A percentile compares a stretch with the other conserved stretches of the same genome.
phyloP scores from a whole-genome alignment of 1,140 invertebrate genomes.

The Procambarus clarkii region DNA sequence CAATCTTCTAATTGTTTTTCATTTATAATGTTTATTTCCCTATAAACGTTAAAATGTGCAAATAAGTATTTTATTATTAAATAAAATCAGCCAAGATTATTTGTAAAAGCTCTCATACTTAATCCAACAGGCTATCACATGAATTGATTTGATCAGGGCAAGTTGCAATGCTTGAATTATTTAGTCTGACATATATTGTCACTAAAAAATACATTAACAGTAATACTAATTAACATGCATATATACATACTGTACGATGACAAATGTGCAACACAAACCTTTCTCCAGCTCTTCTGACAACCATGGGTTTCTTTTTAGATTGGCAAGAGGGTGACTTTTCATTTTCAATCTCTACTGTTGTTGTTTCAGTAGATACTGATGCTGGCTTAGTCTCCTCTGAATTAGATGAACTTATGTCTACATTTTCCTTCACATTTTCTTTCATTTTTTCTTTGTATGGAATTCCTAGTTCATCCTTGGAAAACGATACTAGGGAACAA shows the following conservation, averaged over 20 bases:
- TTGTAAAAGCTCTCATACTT: background rate
- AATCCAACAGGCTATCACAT: background rate
- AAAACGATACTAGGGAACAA: conserved; percentile 92
- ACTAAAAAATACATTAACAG: background rate
- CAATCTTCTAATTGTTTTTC: no score
- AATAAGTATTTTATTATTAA: no score
- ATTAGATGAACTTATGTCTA: background rate
- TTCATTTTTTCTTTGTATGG: conserved; percentile 1
- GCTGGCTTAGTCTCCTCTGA: background rate
- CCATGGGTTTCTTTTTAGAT: background rate
- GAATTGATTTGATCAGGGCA: background rate
- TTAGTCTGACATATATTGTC: background rate
- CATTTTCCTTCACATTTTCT: conserved; percentile 8
- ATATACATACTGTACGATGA: background rate
- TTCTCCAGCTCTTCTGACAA: conserved; percentile 6
- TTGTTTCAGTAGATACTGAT: background rate
- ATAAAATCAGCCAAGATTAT: no score
- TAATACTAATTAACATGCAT: background rate
- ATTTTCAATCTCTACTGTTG: background rate
- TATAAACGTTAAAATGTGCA: no score
- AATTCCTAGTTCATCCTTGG: conserved; percentile 86
- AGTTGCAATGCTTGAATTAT: background rate
- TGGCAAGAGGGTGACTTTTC: background rate
- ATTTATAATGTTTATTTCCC: no score
- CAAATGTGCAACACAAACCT: background rate